Evolutionary conservation across 1,140 invertebrate species (phyloP).

Genomic region (Drosophila arawakana): DNA sequence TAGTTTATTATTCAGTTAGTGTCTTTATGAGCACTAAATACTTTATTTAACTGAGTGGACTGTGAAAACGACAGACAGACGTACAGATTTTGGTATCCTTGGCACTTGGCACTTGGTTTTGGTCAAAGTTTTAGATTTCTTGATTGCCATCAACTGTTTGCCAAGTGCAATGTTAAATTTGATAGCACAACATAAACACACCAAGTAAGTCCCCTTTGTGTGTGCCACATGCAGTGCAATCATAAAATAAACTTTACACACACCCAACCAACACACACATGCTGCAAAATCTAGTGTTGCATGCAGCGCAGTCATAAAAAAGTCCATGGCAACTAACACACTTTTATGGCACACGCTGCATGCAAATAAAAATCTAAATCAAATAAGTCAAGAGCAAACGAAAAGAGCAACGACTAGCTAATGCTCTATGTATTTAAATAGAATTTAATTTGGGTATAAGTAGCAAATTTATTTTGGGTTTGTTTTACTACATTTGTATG

Average conservation of each 20-base stretch:
- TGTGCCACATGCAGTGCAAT: constrained; percentile 24
- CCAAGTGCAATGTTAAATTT: constrained; percentile 73
- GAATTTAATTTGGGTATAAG: too few relatives aligned
- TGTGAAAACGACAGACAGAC: too few relatives aligned
- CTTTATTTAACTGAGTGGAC: neutral
- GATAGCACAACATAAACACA: constrained; percentile 14
- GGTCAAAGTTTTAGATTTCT: constrained; percentile 49
- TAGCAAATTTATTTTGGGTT: too few relatives aligned
- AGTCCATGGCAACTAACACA: constrained; percentile 54
- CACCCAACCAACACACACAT: constrained; percentile 18
- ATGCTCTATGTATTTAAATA: constrained; percentile 1
- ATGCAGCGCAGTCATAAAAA: constrained; percentile 55
- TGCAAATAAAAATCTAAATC: constrained; percentile 28
- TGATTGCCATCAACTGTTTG: constrained; percentile 49
- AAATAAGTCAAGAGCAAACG: neutral
- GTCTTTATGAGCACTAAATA: neutral
- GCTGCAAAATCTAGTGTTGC: constrained; percentile 8
- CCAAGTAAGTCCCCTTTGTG: neutral
- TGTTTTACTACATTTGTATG: too few relatives aligned
- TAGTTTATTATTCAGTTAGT: neutral
- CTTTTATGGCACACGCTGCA: constrained; percentile 51
- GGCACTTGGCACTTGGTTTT: constrained; percentile 28
- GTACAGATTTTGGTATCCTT: constrained; percentile 28
- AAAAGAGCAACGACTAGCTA: neutral
- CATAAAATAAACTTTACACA: constrained; percentile 28